phyloP scores from a whole-genome alignment of 2,888 invertebrate genomes.

The Dynastes grantii region DNA sequence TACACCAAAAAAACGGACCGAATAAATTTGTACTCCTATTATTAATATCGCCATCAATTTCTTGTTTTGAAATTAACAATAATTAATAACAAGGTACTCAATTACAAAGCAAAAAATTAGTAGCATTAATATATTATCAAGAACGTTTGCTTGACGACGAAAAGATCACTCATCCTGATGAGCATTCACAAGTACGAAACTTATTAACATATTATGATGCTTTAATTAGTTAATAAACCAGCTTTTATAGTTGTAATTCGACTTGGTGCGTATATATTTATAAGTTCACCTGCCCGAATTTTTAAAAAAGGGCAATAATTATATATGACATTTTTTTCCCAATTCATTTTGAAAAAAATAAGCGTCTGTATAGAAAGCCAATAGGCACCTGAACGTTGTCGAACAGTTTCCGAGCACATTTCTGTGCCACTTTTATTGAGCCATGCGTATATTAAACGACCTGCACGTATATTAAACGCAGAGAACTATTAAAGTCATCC shows the following conservation, averaged over 20 bases:
- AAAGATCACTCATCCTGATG: neutral
- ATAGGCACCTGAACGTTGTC: conserved; percentile 17
- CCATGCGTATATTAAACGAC: conserved; percentile 3
- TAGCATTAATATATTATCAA: neutral
- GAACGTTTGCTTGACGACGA: neutral
- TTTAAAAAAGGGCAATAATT: neutral
- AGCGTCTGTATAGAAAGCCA: conserved; percentile 20
- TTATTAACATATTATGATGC: conserved; percentile 27
- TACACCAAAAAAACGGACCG: no score
- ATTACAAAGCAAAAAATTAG: neutral
- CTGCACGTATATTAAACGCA: conserved; percentile 31
- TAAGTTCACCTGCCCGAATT: conserved; percentile 17
- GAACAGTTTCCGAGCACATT: conserved; percentile 1
- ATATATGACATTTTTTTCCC: no score
- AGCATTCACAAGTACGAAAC: neutral
- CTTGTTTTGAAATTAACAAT: neutral
- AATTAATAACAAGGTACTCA: conserved; percentile 24
- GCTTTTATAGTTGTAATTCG: conserved; percentile 10
- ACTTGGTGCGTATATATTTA: neutral
- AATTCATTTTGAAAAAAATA: no score
- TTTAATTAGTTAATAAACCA: conserved; percentile 28
- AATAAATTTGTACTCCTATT: no score
- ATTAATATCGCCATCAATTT: neutral
- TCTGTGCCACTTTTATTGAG: conserved; percentile 35
- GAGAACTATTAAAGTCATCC: conserved; percentile 42